Percentiles rank a stretch among this genome's conserved stretches.
Evolutionary conservation across 2,888 invertebrate genomes (phyloP).

Genomic region (Drosophila setosimentum): DNA sequence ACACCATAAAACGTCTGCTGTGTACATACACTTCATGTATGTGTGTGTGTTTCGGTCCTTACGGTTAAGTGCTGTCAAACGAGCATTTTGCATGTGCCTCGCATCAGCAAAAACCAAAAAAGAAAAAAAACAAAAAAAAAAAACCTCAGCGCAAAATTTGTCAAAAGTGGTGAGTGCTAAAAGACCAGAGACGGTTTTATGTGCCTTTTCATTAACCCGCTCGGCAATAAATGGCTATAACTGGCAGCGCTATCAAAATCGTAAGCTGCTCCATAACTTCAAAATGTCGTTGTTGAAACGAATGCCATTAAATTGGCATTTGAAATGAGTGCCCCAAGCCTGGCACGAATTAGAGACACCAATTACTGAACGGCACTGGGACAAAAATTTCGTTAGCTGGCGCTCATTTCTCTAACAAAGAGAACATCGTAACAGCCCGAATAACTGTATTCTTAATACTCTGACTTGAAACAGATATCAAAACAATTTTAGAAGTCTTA

Average conservation of each 20-base stretch:
- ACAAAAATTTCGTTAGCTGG: constrained; percentile 7
- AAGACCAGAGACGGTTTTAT: constrained; percentile 6
- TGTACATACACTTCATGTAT: constrained; percentile 9
- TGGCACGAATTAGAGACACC: constrained; percentile 20
- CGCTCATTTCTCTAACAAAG: constrained; percentile 46
- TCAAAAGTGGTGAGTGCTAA: constrained; percentile 27
- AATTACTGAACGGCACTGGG: constrained; percentile 30
- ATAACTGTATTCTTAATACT: background rate
- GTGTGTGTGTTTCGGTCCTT: constrained; percentile 19
- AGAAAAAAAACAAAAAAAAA: background rate
- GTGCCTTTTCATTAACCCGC: constrained; percentile 38
- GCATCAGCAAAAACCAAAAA: background rate
- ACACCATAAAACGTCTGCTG: constrained; percentile 47
- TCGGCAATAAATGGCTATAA: constrained; percentile 24
- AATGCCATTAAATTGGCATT: constrained; percentile 52
- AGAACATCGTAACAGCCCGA: background rate
- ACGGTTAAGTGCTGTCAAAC: constrained; percentile 52
- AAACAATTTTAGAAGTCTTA: background rate
- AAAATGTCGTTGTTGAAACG: constrained; percentile 45
- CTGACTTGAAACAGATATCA: background rate
- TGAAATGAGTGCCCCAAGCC: constrained; percentile 21
- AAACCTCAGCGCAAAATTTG: constrained; percentile 14
- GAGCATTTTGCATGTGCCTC: constrained; percentile 48
- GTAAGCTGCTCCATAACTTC: constrained; percentile 19
- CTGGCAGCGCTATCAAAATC: constrained; percentile 2